Percentiles rank a stretch among this genome's conserved stretches.
Evolutionary conservation across 2,888 invertebrate species (phyloP).

Genomic region (Synergus umbraculus): DNA sequence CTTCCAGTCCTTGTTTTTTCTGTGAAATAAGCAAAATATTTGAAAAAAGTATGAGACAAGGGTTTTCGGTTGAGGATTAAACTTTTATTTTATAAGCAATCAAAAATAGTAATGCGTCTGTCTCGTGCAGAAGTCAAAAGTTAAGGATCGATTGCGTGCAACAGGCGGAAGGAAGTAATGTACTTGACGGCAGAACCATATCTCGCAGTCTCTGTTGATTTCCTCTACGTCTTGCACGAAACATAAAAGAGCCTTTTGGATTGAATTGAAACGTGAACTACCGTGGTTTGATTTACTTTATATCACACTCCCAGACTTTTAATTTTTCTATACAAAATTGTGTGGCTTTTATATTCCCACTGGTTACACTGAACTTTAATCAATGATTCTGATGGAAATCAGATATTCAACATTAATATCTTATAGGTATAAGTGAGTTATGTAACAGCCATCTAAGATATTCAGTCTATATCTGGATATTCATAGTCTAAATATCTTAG

Average conservation of each 20-base stretch:
- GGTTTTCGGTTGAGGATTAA: background rate
- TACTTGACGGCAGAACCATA: background rate
- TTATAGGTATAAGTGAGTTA: too few relatives aligned
- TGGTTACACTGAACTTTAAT: too few relatives aligned
- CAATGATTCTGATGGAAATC: too few relatives aligned
- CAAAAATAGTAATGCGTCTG: background rate
- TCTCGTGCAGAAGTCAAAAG: slow-evolving; percentile 7
- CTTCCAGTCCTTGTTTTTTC: too few relatives aligned
- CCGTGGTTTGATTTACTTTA: background rate
- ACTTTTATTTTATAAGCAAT: slow-evolving; percentile 1
- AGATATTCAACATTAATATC: too few relatives aligned
- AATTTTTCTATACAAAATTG: slow-evolving; percentile 37
- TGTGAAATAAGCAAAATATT: background rate
- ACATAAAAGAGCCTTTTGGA: background rate
- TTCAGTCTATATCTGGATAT: too few relatives aligned
- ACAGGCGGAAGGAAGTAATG: slow-evolving; percentile 7
- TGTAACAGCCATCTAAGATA: too few relatives aligned
- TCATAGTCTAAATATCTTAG: too few relatives aligned
- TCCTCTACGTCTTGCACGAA: background rate
- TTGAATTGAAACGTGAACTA: background rate
- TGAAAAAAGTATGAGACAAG: background rate
- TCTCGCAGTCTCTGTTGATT: background rate
- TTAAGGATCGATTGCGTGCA: slow-evolving; percentile 7
- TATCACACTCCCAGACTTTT: background rate
- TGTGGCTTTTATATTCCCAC: too few relatives aligned